Evolutionary conservation across 2,888 invertebrate genomes (phyloP).

Genomic region (Sminthurides aquaticus): DNA sequence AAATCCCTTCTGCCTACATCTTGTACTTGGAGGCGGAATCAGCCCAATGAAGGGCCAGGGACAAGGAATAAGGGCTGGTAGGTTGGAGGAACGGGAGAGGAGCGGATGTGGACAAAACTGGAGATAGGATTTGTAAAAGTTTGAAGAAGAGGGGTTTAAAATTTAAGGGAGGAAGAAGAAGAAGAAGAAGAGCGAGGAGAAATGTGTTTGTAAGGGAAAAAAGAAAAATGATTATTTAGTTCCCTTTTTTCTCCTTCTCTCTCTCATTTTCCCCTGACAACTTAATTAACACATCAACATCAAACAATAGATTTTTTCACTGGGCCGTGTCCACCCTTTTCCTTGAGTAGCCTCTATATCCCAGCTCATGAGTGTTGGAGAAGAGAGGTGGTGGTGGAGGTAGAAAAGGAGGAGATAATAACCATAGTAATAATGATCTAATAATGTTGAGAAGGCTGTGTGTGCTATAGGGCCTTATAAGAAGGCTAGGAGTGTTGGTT

Average conservation of each 20-base stretch:
- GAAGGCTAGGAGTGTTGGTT: too few relatives aligned
- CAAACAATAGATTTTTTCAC: constrained; percentile 25
- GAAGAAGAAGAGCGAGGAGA: too few relatives aligned
- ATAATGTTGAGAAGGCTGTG: neutral
- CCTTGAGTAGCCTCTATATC: too few relatives aligned
- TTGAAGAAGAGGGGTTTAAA: too few relatives aligned
- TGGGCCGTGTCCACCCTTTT: constrained; percentile 6
- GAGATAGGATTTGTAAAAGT: neutral
- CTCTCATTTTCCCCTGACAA: constrained; percentile 23
- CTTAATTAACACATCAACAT: constrained; percentile 25
- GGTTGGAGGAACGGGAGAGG: neutral
- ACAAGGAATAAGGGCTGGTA: too few relatives aligned
- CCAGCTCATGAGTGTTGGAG: too few relatives aligned
- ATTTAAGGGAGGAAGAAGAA: too few relatives aligned
- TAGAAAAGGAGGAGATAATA: neutral
- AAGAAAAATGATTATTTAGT: constrained; percentile 11
- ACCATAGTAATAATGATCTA: neutral
- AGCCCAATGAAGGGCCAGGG: too few relatives aligned
- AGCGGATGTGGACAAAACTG: too few relatives aligned
- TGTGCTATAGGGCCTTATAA: too few relatives aligned
- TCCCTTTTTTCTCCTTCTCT: constrained; percentile 8
- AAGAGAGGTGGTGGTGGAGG: neutral
- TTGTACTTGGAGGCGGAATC: too few relatives aligned
- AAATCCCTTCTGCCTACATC: too few relatives aligned
- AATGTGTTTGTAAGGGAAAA: neutral